phyloP scores from a whole-genome alignment of 1,140 invertebrate species.

The Microplitis demolitor region DNA sequence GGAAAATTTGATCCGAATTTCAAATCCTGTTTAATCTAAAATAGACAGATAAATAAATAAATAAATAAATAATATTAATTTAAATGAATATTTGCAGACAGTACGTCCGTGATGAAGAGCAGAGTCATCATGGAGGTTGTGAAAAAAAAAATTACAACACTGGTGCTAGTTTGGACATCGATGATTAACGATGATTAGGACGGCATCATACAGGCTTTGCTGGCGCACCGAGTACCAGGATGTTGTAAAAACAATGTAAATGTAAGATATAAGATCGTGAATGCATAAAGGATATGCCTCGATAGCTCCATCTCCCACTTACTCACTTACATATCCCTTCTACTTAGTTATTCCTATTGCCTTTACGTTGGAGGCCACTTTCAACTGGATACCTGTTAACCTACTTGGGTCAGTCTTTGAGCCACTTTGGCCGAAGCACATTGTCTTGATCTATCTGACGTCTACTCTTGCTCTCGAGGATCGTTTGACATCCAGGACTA shows the following conservation, averaged over 20 bases:
- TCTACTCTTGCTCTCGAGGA: no score
- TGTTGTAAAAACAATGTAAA: conserved; percentile 13
- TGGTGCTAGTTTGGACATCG: background rate
- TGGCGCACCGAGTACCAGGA: background rate
- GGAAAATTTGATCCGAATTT: conserved; percentile 17
- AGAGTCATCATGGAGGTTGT: no score
- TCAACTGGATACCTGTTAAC: conserved; percentile 59
- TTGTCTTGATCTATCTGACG: conserved; percentile 2
- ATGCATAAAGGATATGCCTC: conserved; percentile 8
- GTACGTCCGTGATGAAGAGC: no score
- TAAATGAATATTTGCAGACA: no score
- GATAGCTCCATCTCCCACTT: conserved; percentile 8
- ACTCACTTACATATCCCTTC: background rate
- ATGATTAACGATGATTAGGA: background rate
- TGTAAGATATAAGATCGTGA: background rate
- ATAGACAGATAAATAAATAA: no score
- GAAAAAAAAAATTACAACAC: no score
- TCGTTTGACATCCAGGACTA: no score
- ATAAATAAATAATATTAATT: no score
- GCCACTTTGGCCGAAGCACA: conserved; percentile 40
- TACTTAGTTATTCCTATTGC: background rate
- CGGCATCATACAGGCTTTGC: background rate
- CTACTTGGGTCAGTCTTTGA: conserved; percentile 56
- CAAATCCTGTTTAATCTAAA: background rate
- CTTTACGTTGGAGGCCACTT: conserved; percentile 46